Percentiles rank a stretch among this genome's conserved stretches.
Conservation (phyloP, 1,140 invertebrate species). For the Atta texana region DNA sequence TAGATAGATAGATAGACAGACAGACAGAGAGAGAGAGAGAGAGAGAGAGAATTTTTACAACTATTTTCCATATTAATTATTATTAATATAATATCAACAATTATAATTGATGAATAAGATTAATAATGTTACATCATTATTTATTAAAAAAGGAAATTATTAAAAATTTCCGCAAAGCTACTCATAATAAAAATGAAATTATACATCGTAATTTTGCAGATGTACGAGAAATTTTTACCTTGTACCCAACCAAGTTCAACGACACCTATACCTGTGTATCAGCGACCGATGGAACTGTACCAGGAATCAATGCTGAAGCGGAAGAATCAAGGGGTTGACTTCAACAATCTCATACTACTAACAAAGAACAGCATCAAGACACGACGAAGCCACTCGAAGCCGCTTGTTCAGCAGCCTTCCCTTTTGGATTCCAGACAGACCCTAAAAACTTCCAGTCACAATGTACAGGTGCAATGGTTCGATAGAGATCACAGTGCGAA, state of each 20-base stretch:
- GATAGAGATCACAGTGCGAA: conserved; percentile 75
- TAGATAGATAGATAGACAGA: no score
- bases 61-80: neutral
- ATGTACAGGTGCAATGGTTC: conserved; percentile 78
- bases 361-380: conserved; percentile 84
- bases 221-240: conserved; percentile 72
- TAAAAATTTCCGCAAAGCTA: neutral
- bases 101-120: neutral
- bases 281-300: conserved; percentile 79
- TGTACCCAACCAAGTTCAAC: conserved; percentile 66
- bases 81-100: neutral
- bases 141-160: no score
- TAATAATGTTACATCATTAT: neutral
- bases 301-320: conserved; percentile 75
- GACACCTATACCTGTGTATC: conserved; percentile 80
- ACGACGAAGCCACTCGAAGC: conserved; percentile 77
- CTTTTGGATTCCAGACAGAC: conserved; percentile 72
- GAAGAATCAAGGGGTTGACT: conserved; percentile 82
- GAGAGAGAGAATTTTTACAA: neutral
- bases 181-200: neutral
- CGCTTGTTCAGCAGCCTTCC: conserved; percentile 67
- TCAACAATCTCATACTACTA: conserved; percentile 83
- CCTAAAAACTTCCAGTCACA: conserved; percentile 70
- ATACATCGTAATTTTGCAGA: conserved; percentile 22
- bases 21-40: neutral